Conservation (phyloP, 2,113 vertebrate genomes). For the Tiliqua scincoides region DNA sequence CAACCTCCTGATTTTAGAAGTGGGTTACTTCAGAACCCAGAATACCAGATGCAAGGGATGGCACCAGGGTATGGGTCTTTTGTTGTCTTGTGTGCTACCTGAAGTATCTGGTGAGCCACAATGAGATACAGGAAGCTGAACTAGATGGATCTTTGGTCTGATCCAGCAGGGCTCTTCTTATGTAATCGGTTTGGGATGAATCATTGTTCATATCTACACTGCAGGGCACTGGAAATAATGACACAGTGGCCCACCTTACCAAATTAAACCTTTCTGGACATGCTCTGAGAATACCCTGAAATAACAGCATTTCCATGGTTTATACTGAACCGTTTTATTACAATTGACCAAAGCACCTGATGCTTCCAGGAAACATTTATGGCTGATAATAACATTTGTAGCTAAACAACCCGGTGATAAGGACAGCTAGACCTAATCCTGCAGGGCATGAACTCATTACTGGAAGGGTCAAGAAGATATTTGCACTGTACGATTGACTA, state of each 20-base stretch:
- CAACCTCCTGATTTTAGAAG: too few species aligned
- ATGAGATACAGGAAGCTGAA: too few species aligned
- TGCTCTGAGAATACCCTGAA: neutral
- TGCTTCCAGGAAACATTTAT: neutral
- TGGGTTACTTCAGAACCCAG: too few species aligned
- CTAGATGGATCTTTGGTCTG: too few species aligned
- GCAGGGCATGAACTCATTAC: neutral
- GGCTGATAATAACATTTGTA: neutral
- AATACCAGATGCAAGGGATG: too few species aligned
- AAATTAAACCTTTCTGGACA: neutral
- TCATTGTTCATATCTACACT: neutral
- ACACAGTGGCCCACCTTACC: neutral
- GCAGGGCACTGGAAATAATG: too few species aligned
- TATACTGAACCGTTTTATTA: neutral
- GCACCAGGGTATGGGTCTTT: too few species aligned
- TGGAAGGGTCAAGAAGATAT: neutral
- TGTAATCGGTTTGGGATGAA: neutral
- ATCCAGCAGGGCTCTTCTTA: too few species aligned
- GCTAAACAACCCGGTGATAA: fast-evolving
- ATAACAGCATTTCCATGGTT: neutral
- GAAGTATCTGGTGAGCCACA: too few species aligned
- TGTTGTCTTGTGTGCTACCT: too few species aligned
- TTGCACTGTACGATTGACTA: neutral
- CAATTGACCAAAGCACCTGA: neutral
- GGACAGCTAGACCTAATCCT: neutral